Evolutionary conservation across 2,888 invertebrate species (phyloP), one percentile per base, ranked within the genome.

Genomic region (Orgyia antiqua): DNA sequence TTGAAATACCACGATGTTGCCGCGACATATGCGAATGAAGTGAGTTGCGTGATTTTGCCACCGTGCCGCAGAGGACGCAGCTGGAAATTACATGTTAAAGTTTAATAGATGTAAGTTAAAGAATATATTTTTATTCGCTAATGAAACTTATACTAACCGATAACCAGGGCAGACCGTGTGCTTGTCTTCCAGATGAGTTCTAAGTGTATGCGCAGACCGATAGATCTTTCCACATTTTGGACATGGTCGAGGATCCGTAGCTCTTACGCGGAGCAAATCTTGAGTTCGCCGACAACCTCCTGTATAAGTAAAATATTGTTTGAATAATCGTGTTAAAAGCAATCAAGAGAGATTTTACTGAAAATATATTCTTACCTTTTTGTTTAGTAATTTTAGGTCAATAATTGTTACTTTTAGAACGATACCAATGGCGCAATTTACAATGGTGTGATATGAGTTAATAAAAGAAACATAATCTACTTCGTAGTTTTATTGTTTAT

Each of bases 211-310:
- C 10, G 96, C 96, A 15, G 95, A 95, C 40, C 96, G 89, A 79
- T 96, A 96, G 66, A 96, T 96, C 87, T 96, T 96, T 24, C 96
- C 95, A 71, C 96, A 96, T 68, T 96, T 95, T 8, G 96, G 96
- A 68, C 96, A 96, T 2, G 96, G 96, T 24, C 96, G 88, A 1
- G 96, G 96, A 82, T 96, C 96, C 11, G 96, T 96, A 6, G 96
- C 96, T 60, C 96, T 89, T 27, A 96, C 95, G 55, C 96, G 89
- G 74, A 92, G 88, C 88, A 95, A 89, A 69, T 96, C 96, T 75
- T 95, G 87, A 27, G 94, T 93, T 51, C 95, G 89, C 51, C 95
- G 90, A 34, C 93, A 91, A 45, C 92, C 92, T 23, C 79, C 80
- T 82, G 68, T 8, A 48, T 45, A 26, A 30, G 21, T n/a, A 50